Evolutionary conservation across 2,113 vertebrate species (phyloP).

Genomic region (Neotoma lepida): DNA sequence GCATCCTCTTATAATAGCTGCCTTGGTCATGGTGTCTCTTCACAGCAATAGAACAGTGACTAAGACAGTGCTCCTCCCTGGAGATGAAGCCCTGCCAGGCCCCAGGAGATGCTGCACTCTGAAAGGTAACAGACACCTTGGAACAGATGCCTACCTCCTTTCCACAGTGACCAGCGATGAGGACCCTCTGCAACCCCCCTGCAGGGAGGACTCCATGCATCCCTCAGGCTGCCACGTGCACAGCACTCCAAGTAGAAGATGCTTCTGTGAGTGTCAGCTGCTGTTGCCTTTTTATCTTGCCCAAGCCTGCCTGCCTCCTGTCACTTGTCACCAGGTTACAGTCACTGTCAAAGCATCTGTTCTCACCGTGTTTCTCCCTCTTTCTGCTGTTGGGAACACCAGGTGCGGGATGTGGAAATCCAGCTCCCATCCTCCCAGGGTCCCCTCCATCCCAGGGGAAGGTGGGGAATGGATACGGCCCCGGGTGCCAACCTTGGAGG

Average conservation of each 20-base stretch:
- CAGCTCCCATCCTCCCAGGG: neutral
- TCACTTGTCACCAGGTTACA: neutral
- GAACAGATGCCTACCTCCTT: neutral
- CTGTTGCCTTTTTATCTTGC: neutral
- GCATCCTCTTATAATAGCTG: neutral
- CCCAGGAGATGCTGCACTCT: neutral
- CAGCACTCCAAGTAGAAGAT: neutral
- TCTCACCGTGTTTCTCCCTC: neutral
- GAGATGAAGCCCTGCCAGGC: neutral
- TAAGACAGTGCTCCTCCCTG: neutral
- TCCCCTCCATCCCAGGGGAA: neutral
- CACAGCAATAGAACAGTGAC: neutral
- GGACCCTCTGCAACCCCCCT: neutral
- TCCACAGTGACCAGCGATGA: too few species aligned
- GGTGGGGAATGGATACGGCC: neutral
- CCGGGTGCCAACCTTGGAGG: neutral
- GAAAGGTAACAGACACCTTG: neutral
- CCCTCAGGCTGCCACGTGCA: neutral
- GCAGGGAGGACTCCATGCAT: too few species aligned
- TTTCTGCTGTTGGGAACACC: neutral
- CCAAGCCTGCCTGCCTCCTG: neutral
- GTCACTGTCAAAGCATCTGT: neutral
- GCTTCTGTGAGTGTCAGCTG: neutral
- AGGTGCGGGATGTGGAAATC: neutral
- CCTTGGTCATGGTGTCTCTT: neutral